Base-by-base conservation (phyloP, 2,797 vertebrate genomes). In the Serranus cabrilla region DNA sequence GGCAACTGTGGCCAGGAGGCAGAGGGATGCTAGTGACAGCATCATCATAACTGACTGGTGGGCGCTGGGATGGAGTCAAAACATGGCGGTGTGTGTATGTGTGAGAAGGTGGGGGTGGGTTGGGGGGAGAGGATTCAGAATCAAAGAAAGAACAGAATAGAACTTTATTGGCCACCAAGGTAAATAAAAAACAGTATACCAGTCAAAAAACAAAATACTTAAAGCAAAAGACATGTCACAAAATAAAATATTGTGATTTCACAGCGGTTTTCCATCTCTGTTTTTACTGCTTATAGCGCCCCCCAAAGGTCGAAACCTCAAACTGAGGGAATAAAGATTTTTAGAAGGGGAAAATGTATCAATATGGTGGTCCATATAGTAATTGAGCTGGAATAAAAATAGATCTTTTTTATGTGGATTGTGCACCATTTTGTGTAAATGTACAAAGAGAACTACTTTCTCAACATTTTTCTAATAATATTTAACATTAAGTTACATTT, bases 1-100 rank as follows among this genome's bases (percentile, higher is more conserved):
- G 16, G 79, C 84, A 5, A 82, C 77, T 1, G 80, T 79, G 0
- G 79, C 69, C 65, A 93, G 65, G 39, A 91, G 0, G 34, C 80
- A 84, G 46, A 93, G 11, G 1, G 66, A 82, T 2, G 40, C 81
- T 2, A 93, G 20, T 0, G 87, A 83, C 39, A 93, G 69, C 81
- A 92, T 70, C 90, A 89, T 88, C 88, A 82, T 94, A 49, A 47
- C 37, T 21, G 58, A 40, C 74, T 71, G 39, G 13, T 8, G 4
- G 49, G n/a, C 11, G 8, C 27, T 2, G 40, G 11, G 16, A 25
- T 17, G 17, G 45, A 57, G 7, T 49, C 5, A 34, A 16, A 25
- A 43, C 16, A 8, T 0, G 34, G 5, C 1, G 34, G 6, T 27
- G 27, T 27, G 27, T 27, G 27, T 27, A 8, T 23, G 11, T 23